These are phyloP conservation scores for Lacerta viridis DNA, from an alignment of 2,797 vertebrate species.

Conservation along the genomic window DNA sequence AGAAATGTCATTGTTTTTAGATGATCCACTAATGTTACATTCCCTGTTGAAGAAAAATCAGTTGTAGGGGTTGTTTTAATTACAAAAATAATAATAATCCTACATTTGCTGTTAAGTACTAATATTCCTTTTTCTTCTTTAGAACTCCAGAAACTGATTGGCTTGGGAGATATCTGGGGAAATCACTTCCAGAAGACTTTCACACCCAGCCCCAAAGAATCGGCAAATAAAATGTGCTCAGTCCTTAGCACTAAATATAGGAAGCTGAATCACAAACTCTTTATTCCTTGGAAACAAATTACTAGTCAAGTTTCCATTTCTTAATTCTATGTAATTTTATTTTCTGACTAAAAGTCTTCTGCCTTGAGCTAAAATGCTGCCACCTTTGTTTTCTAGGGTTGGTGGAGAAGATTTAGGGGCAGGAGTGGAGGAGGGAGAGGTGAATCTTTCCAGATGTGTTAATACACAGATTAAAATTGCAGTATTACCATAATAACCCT, in stretches of 20 bases:
- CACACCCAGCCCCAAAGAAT: background rate
- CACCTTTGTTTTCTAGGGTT: background rate
- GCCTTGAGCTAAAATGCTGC: background rate
- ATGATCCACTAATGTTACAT: slow-evolving; percentile 9
- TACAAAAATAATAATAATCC: background rate
- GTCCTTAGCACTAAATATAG: slow-evolving; percentile 20
- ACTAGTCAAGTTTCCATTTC: background rate
- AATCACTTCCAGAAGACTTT: background rate
- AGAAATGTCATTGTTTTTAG: background rate
- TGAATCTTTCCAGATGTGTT: background rate
- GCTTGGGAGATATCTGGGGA: slow-evolving; percentile 21
- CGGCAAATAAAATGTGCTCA: background rate
- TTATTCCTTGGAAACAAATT: slow-evolving; percentile 11
- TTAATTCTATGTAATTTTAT: background rate
- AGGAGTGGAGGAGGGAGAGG: background rate
- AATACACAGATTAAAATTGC: background rate
- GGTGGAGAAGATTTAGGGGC: background rate
- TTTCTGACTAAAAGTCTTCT: background rate
- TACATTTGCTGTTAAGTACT: slow-evolving; percentile 1
- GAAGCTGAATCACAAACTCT: background rate
- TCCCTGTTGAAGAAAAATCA: background rate
- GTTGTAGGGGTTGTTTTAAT: background rate
- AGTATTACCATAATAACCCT: background rate
- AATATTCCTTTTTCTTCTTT: background rate
- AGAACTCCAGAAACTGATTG: slow-evolving; percentile 1